Percentiles rank a stretch among this genome's conserved stretches.
Conservation (phyloP, 2,113 vertebrate species). For the Polyodon spathula region DNA sequence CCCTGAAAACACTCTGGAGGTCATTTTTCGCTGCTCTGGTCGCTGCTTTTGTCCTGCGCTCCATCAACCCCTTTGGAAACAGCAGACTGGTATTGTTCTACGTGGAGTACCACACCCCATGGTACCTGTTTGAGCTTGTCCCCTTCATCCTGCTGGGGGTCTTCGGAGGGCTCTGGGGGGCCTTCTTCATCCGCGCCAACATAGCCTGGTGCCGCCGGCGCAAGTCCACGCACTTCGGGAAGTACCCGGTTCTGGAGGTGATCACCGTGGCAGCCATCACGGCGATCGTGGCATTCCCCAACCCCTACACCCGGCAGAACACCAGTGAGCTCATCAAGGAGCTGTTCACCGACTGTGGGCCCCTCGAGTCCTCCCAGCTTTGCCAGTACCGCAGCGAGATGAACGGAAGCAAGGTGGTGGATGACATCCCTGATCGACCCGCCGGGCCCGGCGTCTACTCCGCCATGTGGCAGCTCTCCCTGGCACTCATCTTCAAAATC, state of each 20-base stretch:
- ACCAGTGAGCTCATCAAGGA: conserved; percentile 97
- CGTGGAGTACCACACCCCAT: conserved; percentile 95
- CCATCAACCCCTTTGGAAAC: conserved; percentile 97
- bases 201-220: conserved; percentile 92
- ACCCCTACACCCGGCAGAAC: conserved; percentile 91
- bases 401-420: conserved; percentile 82
- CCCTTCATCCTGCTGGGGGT: conserved; percentile 96
- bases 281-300: conserved; percentile 88
- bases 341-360: conserved; percentile 93
- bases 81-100: conserved; percentile 96
- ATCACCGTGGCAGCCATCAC: conserved; percentile 90
- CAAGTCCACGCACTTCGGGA: conserved; percentile 91
- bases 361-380: conserved; percentile 86
- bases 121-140: conserved; percentile 97
- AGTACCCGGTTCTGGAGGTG: conserved; percentile 91
- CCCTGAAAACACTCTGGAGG: conserved; percentile 93
- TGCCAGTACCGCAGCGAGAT: conserved; percentile 93
- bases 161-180: conserved; percentile 95
- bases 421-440: conserved; percentile 78
- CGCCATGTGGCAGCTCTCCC: conserved; percentile 93
- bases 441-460: conserved; percentile 87
- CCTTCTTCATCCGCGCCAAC: conserved; percentile 94
- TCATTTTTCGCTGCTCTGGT: conserved; percentile 97
- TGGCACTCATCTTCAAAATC: conserved; percentile 95
- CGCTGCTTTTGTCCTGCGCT: conserved; percentile 91